phyloP scores from a whole-genome alignment of 2,113 vertebrate species.

The Axis porcinus region DNA sequence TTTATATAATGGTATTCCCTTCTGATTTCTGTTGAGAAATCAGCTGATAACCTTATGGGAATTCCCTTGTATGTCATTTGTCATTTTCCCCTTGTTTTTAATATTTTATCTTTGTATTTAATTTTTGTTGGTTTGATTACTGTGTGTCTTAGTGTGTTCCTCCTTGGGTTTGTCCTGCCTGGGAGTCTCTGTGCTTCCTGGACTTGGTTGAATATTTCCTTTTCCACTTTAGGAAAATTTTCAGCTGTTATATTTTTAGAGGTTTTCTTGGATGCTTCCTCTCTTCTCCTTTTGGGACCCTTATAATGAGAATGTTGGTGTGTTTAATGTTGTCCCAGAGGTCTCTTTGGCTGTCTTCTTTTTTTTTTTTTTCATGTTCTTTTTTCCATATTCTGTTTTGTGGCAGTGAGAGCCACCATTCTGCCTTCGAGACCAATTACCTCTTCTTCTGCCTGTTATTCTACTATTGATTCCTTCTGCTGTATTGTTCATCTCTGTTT shows the following conservation, averaged over 20 bases:
- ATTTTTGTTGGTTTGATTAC: neutral
- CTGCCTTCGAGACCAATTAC: neutral
- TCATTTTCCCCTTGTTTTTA: neutral
- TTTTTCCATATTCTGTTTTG: neutral
- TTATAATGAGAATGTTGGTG: neutral
- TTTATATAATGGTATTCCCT: neutral
- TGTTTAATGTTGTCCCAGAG: neutral
- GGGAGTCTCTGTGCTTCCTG: neutral
- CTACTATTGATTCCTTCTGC: neutral
- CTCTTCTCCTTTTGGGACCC: neutral
- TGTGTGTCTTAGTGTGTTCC: neutral
- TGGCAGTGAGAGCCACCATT: neutral
- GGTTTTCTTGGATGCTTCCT: neutral
- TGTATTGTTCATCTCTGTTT: neutral
- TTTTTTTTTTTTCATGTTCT: neutral
- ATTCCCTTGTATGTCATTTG: neutral
- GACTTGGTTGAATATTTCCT: neutral
- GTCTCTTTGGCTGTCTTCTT: neutral
- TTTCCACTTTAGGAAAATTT: neutral
- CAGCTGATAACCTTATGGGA: neutral
- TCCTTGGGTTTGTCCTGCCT: neutral
- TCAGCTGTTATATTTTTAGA: neutral
- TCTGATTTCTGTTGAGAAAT: neutral
- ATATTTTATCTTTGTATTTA: neutral
- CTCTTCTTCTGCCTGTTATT: neutral